Percentiles rank a stretch among this genome's conserved stretches.
Conservation (phyloP, 2,113 vertebrate genomes). For the Narcine bancroftii region DNA sequence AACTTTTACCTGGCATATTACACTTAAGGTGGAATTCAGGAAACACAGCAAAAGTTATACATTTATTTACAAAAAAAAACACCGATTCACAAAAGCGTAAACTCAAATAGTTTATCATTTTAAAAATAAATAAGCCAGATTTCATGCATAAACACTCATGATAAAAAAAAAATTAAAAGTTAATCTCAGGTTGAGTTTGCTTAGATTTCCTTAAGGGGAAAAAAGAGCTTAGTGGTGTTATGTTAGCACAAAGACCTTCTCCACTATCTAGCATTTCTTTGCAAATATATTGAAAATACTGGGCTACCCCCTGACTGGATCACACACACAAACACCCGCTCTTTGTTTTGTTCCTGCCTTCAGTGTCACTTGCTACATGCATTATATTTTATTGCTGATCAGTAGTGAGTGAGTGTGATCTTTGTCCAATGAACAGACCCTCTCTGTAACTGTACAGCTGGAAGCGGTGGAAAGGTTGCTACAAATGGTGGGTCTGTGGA, state of each 20-base stretch:
- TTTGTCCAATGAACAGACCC: not conserved
- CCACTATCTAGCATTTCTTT: not conserved
- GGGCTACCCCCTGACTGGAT: no score
- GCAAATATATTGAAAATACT: not conserved
- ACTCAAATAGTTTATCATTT: not conserved
- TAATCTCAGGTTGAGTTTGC: not conserved
- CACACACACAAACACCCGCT: not conserved
- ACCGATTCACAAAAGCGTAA: no score
- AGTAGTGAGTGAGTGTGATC: not conserved
- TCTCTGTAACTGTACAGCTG: conserved; percentile 26
- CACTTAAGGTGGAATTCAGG: not conserved
- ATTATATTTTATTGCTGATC: conserved; percentile 16
- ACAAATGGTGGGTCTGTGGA: not conserved
- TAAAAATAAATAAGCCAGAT: not conserved
- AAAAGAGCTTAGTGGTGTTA: not conserved
- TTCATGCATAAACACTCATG: not conserved
- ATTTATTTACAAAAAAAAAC: not conserved
- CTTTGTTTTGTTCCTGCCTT: not conserved
- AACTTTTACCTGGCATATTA: conserved; percentile 1
- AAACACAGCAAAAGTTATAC: not conserved
- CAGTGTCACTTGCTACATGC: not conserved
- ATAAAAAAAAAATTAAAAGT: not conserved
- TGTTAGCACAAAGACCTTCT: not conserved
- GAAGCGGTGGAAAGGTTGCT: not conserved
- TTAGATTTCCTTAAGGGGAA: not conserved